Evolutionary conservation across 1,140 invertebrate genomes (phyloP), one percentile per base, ranked within the genome.

Genomic region (Cotesia typhae): DNA sequence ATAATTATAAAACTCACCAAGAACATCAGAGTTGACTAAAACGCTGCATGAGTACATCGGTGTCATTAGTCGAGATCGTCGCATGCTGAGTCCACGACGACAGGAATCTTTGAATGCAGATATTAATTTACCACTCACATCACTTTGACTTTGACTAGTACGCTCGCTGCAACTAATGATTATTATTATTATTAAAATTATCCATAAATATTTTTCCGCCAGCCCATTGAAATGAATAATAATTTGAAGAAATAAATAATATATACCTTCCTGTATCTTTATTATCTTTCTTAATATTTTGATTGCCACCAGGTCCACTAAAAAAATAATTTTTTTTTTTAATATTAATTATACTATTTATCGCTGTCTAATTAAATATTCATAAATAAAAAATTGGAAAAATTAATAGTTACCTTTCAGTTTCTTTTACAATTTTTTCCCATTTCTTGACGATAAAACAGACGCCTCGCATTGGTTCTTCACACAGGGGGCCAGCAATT

Each of bases 41-140:
- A 99, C 96, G 77, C 91, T 93, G 85, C 97, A 99, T 47, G 92
- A 94, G 83, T 98, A 99, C 96, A 99, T 99, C 0, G 98, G 97
- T 9, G 94, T 94, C 88, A 99, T 95, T 3, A 99, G 83, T 71
- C 98, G 89, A 81, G 97, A 96, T 4, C 95, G 92, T 82, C 96
- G 94, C 41, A 91, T 91, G 83, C 96, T 95, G 79, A 99, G 96
- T 0, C 95, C 93, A 83, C 92, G 93, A 57, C 93, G 89, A 81
- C 97, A 98, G 3, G 91, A 94, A 76, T 98, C 96, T 84, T 96
- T 97, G 20, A 95, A 91, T 14, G 92, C 90, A 17, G 96, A 97
- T 88, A 99, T 95, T 57, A 99, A 91, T 88, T 98, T 96, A 70
- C 97, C 97, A 59, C 90, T 91, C 6, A 88, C 73, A 53, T 87